Conservation (phyloP, 2,113 vertebrate species). For the Scomber japonicus region DNA sequence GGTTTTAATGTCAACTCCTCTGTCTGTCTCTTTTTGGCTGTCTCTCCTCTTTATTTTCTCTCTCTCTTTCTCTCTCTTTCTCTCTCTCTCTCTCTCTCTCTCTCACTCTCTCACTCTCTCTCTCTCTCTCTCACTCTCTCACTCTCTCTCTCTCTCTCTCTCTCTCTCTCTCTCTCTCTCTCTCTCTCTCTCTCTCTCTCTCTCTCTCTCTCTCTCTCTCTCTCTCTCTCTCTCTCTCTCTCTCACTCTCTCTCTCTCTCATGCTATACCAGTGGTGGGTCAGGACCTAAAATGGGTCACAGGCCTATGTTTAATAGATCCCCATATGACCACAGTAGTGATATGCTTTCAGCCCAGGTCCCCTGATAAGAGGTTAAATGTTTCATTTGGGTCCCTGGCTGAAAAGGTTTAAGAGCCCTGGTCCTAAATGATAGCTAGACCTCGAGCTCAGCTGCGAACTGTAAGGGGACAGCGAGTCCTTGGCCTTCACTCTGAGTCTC, state of each 20-base stretch:
- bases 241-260: background rate
- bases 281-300: constrained; percentile 76
- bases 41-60: background rate
- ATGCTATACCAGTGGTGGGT: constrained; percentile 54
- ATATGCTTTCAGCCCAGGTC: constrained; percentile 65
- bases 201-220: constrained; percentile 15
- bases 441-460: constrained; percentile 43
- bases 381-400: constrained; percentile 74
- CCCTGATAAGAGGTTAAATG: constrained; percentile 72
- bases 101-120: constrained; percentile 9
- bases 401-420: constrained; percentile 76
- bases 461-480: constrained; percentile 65
- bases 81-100: background rate
- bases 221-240: constrained; percentile 12
- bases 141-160: constrained; percentile 32
- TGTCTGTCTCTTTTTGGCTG: constrained; percentile 34
- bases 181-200: constrained; percentile 17
- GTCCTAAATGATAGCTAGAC: constrained; percentile 73
- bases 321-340: constrained; percentile 54
- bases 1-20: constrained; percentile 57
- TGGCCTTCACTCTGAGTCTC: constrained; percentile 68
- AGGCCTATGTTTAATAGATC: constrained; percentile 77
- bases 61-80: constrained; percentile 29
- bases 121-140: constrained; percentile 9
- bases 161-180: background rate